Evolutionary conservation across 2,888 invertebrate species (phyloP).

Genomic region (Lathronympha strigana): DNA sequence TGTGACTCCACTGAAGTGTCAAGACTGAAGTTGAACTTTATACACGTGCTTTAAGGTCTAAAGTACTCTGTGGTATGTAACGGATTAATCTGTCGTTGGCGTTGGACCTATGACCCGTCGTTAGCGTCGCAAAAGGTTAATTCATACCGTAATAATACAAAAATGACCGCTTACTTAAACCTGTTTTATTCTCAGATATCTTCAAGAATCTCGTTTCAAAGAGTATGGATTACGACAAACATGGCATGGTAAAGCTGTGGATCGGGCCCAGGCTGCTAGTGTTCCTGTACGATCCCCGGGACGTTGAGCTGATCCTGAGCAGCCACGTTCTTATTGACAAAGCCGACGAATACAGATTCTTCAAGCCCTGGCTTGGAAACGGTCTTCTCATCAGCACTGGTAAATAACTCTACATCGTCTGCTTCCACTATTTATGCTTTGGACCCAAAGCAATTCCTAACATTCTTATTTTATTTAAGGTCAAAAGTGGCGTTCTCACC

Average conservation of each 20-base stretch:
- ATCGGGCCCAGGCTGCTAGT: conserved; percentile 90
- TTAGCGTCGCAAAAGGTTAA: too few species aligned
- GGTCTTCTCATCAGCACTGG: conserved; percentile 92
- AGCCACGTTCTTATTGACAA: conserved; percentile 93
- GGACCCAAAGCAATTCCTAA: background rate
- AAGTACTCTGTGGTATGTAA: too few species aligned
- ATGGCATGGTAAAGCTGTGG: conserved; percentile 87
- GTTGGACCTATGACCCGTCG: too few species aligned
- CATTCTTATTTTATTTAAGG: conserved; percentile 73
- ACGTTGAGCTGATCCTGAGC: conserved; percentile 90
- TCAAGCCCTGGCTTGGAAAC: conserved; percentile 93
- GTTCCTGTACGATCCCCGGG: conserved; percentile 90
- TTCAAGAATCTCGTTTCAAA: conserved; percentile 85
- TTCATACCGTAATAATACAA: too few species aligned
- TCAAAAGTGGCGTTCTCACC: conserved; percentile 93
- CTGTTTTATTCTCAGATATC: conserved; percentile 82
- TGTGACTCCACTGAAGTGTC: too few species aligned
- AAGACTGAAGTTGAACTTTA: too few species aligned
- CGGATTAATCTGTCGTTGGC: too few species aligned
- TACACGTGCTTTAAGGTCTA: too few species aligned
- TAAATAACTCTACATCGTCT: conserved; percentile 54
- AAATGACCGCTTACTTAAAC: background rate
- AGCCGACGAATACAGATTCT: conserved; percentile 90
- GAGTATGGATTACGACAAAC: conserved; percentile 82
- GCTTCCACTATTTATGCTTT: background rate